phyloP scores from a whole-genome alignment of 2,888 invertebrate species.

The Venusia cambrica region DNA sequence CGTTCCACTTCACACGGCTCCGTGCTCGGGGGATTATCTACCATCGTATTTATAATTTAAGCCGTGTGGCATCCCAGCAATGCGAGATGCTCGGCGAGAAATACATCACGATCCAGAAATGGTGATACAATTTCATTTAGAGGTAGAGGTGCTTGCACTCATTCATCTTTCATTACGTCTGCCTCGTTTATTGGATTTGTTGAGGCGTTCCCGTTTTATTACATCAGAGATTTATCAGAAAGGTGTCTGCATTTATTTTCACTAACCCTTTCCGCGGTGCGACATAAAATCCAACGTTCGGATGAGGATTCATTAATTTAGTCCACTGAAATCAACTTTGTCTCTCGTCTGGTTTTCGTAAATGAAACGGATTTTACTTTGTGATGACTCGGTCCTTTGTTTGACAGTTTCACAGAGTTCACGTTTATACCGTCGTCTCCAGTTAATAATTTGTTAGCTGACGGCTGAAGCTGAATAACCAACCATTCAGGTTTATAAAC shows the following conservation, averaged over 20 bases:
- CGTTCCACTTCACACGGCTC: conserved; percentile 59
- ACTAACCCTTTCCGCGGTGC: conserved; percentile 24
- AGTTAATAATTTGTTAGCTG: conserved; percentile 10
- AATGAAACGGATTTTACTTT: conserved; percentile 23
- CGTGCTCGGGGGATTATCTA: conserved; percentile 36
- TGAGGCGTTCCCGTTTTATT: conserved; percentile 5
- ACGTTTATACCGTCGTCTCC: not conserved
- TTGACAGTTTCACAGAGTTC: conserved; percentile 11
- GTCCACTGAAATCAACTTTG: conserved; percentile 31
- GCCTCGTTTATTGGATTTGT: conserved; percentile 13
- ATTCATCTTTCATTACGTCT: conserved; percentile 19
- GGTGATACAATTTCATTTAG: conserved; percentile 18
- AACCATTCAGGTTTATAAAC: conserved; percentile 14
- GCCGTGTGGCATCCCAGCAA: conserved; percentile 41
- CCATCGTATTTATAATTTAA: conserved; percentile 49
- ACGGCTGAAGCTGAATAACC: conserved; percentile 32
- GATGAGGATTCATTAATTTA: conserved; percentile 38
- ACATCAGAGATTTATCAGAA: conserved; percentile 5
- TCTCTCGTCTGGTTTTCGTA: conserved; percentile 20
- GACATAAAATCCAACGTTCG: conserved; percentile 33
- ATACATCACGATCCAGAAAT: conserved; percentile 18
- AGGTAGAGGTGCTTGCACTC: conserved; percentile 19
- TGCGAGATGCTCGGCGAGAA: conserved; percentile 31
- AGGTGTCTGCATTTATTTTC: conserved; percentile 13
- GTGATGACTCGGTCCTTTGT: conserved; percentile 17